Percentiles rank a stretch among this genome's conserved stretches.
phyloP scores from a whole-genome alignment of 2,888 invertebrate genomes.

The Linnaemya vulpina region DNA sequence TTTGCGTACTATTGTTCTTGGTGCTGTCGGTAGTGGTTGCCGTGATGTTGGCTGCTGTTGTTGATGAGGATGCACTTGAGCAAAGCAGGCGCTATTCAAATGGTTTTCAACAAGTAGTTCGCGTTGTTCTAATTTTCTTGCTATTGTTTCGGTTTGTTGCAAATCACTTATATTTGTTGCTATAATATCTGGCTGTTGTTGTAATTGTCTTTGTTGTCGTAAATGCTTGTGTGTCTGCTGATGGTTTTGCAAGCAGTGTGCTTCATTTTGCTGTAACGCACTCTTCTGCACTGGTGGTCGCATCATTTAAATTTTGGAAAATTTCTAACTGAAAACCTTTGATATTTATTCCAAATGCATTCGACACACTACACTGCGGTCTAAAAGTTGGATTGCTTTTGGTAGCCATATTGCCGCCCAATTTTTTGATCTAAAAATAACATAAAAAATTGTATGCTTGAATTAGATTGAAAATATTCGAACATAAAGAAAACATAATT shows the following conservation, averaged over 20 bases:
- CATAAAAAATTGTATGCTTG: not conserved
- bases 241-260: conserved; percentile 72
- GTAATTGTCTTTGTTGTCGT: conserved; percentile 68
- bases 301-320: conserved; percentile 75
- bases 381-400: conserved; percentile 35
- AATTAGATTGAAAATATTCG: too few species aligned
- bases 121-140: conserved; percentile 75
- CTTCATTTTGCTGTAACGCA: conserved; percentile 80
- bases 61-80: conserved; percentile 72
- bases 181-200: conserved; percentile 47
- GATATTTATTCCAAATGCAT: conserved; percentile 39
- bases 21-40: conserved; percentile 71
- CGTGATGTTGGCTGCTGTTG: conserved; percentile 63
- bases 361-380: conserved; percentile 74
- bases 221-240: conserved; percentile 71
- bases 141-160: conserved; percentile 52
- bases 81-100: conserved; percentile 76
- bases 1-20: conserved; percentile 59
- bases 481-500: too few species aligned
- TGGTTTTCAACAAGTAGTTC: conserved; percentile 79
- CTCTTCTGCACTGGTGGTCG: conserved; percentile 79
- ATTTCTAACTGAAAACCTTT: conserved; percentile 42
- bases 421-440: conserved; percentile 48
- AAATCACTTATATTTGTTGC: conserved; percentile 59
- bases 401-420: conserved; percentile 75